phyloP scores from a whole-genome alignment of 2,888 invertebrate species.

The Nomada fabriciana region DNA sequence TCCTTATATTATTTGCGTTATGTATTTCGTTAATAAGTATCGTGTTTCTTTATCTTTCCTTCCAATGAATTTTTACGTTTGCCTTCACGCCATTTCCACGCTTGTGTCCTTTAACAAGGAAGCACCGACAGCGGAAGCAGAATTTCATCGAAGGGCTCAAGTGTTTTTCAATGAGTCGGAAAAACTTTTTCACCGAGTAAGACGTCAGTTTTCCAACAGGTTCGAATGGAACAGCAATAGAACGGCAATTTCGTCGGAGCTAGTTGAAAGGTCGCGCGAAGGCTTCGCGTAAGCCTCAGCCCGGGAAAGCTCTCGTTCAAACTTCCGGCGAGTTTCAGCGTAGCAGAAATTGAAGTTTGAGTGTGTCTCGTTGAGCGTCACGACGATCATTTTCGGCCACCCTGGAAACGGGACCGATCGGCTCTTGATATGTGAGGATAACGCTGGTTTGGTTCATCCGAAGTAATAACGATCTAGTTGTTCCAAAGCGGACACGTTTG shows the following conservation, averaged over 20 bases:
- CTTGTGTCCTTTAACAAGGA: constrained; percentile 51
- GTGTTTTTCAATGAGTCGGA: constrained; percentile 64
- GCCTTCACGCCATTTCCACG: neutral
- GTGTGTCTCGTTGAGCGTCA: constrained; percentile 61
- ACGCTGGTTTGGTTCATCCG: neutral
- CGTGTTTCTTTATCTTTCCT: neutral
- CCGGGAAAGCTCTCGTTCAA: constrained; percentile 64
- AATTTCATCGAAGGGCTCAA: constrained; percentile 49
- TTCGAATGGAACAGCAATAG: constrained; percentile 69
- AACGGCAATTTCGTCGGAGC: constrained; percentile 68
- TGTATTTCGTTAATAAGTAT: neutral
- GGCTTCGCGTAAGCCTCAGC: constrained; percentile 51
- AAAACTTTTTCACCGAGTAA: constrained; percentile 60
- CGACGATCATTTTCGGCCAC: constrained; percentile 64
- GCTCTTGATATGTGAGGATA: constrained; percentile 41
- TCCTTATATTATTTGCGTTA: no score
- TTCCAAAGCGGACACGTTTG: neutral
- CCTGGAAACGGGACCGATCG: constrained; percentile 33
- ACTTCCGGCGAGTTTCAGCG: constrained; percentile 65
- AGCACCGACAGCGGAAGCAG: constrained; percentile 14
- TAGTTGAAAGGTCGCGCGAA: constrained; percentile 68
- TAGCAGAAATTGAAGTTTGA: constrained; percentile 69
- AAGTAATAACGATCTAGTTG: constrained; percentile 37
- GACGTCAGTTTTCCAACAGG: constrained; percentile 60
- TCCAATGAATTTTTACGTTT: neutral